phyloP scores from a whole-genome alignment of 53 echinoderm and acorn worm species.

The Echinarachnius parma region DNA sequence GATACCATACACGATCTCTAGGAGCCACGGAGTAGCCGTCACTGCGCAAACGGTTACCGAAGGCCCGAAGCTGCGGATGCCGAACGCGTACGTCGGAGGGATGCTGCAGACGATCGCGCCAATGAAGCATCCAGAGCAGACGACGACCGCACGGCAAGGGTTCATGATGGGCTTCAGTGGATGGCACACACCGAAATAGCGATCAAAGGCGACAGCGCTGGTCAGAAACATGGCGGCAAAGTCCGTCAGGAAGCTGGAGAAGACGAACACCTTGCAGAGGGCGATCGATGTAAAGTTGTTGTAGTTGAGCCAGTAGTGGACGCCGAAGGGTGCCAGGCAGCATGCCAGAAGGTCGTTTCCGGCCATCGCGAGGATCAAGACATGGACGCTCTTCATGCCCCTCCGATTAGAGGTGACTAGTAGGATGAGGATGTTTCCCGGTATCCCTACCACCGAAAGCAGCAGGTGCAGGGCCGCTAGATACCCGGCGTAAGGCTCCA shows the following conservation, averaged over 20 bases:
- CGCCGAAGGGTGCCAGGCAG: conserved; percentile 11
- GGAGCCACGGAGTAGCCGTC: conserved; percentile 10
- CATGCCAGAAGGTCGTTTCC: conserved; percentile 7
- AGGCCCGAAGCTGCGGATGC: neutral
- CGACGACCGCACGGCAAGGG: neutral
- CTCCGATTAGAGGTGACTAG: conserved; percentile 4
- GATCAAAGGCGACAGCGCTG: conserved; percentile 30
- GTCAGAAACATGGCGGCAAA: conserved; percentile 27
- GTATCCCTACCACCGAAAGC: conserved; percentile 6
- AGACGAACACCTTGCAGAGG: conserved; percentile 12
- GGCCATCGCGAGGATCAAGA: conserved; percentile 17
- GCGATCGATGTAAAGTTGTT: neutral
- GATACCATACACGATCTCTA: conserved; percentile 5
- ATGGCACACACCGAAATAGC: conserved; percentile 24
- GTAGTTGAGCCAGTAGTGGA: conserved; percentile 14
- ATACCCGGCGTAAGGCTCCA: neutral
- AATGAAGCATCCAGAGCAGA: conserved; percentile 12
- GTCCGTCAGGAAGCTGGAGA: neutral
- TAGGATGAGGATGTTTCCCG: conserved; percentile 17
- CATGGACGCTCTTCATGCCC: conserved; percentile 24
- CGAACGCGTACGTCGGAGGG: conserved; percentile 1
- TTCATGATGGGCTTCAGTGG: conserved; percentile 8
- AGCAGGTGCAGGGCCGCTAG: neutral
- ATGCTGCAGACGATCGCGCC: neutral
- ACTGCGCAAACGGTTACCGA: neutral